Evolutionary conservation across 2,888 invertebrate genomes (phyloP), one percentile per base, ranked within the genome.

Genomic region (Teinopalpus imperialis): DNA sequence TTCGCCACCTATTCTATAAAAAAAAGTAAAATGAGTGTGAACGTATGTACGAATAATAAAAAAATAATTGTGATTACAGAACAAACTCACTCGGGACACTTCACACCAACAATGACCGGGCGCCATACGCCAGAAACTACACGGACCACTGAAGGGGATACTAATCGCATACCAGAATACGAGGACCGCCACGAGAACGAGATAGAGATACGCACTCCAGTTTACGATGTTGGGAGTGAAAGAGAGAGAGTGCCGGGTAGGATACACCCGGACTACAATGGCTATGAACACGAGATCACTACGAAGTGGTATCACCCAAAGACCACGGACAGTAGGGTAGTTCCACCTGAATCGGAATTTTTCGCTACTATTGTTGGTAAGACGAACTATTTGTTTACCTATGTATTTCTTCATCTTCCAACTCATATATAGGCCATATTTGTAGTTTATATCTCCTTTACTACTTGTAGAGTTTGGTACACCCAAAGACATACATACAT

Each of bases 91-190:
- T 69, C 80, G 0, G 74, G 70, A 10, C 75, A 78, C 13, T 81
- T 75, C 52, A 86, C 86, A 0, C 83, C 86, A 0, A 78, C 83
- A 3, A 54, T 74, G 37, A 66, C 66, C 1, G 76, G 74, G 1
- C 67, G 56, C 14, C 76, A 80, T 14, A 66, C 66, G 0, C 67
- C 75, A 2, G 81, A 83, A 14, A 61, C 70, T 0, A 74, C 79
- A 0, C 80, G 77, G 34, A 90, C 89, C 0, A 91, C 91, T 0
- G 90, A 90, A 57, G 87, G 90, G 29, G 90, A 90, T 13, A 69
- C 69, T 1, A 77, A 79, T 60, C 82, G 69, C 32, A 80, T 83
- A 48, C 78, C 76, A 1, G 87, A 88, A 39, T 83, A 87, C 46
- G 82, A 82, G 13, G 79, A 79, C 14, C 59, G 69, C 1, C 63